Percentiles rank a stretch among this genome's conserved stretches.
Conservation (phyloP, 30 jellyfish, hydroid and myxozoan genomes). For the Turritopsis rubra region DNA sequence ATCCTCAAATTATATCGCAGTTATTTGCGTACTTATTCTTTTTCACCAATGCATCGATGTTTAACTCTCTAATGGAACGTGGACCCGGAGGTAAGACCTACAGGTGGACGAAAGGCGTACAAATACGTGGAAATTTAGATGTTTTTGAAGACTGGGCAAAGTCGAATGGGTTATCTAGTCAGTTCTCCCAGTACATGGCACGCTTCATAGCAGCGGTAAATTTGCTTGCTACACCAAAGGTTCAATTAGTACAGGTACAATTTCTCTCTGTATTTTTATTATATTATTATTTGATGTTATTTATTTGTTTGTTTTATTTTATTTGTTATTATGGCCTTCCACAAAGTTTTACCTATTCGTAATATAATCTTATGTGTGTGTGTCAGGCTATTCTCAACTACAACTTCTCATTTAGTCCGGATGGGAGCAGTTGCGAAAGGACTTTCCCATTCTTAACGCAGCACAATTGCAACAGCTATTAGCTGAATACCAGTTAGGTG, state of each 20-base stretch:
- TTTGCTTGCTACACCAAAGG: slow-evolving; percentile 73
- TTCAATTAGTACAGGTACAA: slow-evolving; percentile 68
- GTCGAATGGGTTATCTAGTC: slow-evolving; percentile 54
- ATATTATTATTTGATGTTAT: no score
- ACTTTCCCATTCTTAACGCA: slow-evolving; percentile 73
- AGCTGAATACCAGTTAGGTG: slow-evolving; percentile 87
- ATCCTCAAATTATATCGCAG: slow-evolving; percentile 77
- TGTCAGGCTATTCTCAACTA: background rate
- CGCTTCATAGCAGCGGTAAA: slow-evolving; percentile 78
- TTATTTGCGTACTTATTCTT: slow-evolving; percentile 85
- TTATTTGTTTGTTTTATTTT: no score
- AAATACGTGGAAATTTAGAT: slow-evolving; percentile 90
- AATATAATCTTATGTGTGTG: no score
- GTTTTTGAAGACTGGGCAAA: slow-evolving; percentile 84
- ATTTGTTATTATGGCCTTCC: no score
- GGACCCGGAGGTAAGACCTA: slow-evolving; percentile 96
- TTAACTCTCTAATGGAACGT: slow-evolving; percentile 87
- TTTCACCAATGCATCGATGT: slow-evolving; percentile 90
- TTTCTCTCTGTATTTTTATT: background rate
- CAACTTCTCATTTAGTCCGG: slow-evolving; percentile 54
- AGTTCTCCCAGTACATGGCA: slow-evolving; percentile 52
- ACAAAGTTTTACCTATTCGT: no score
- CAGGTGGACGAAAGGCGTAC: slow-evolving; percentile 98
- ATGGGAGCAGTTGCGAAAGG: slow-evolving; percentile 71
- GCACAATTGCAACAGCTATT: slow-evolving; percentile 95